Base-by-base conservation (phyloP, 2,797 vertebrate species). In the Varecia variegata region DNA sequence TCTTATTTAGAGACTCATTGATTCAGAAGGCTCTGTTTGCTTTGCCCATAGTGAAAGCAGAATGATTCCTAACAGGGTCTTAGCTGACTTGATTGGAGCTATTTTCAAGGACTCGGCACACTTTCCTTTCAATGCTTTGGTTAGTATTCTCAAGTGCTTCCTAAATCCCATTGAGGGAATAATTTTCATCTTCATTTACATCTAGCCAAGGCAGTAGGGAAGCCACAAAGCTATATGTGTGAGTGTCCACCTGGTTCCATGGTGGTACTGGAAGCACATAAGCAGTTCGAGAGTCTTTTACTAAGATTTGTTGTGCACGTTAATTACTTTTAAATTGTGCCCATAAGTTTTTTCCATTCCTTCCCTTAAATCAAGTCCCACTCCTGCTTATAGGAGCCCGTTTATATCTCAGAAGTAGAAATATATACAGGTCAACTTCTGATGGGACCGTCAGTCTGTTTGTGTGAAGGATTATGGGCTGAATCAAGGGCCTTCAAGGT, bases 271-370 rank as follows among this genome's bases (percentile, higher is more conserved):
- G 89, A 17, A 10, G 82, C 56, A 35, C n/a, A 58, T 3, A 0
- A 67, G 65, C 27, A 25, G 38, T 96, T 96, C 73, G 10, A 21
- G 68, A 50, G 52, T 1, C 35, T 97, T 84, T 81, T 14, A 3
- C 25, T 80, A 60, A 77, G 54, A 73, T 93, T 93, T 40, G 65
- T 80, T 83, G 89, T 80, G 20, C 86, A n/a, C 84, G 13, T 45
- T 91, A 90, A 92, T 97, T 68, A 73, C 38, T 95, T 97, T 95
- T 82, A 62, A 91, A 96, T 58, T 82, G 21, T 21, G 32, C 30
- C 81, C 74, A 3, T 73, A 62, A 20, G 18, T 90, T 93, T 90
- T 93, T 93, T 96, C 52, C 65, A 45, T 93, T 54, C 27, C 25
- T 35, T 18, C 17, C 67, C 74, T 38, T 96, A 12, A 87, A 58